These are phyloP conservation scores for Pyrgus malvae DNA, from an alignment of 2,888 invertebrate species.

Conservation along the genomic window DNA sequence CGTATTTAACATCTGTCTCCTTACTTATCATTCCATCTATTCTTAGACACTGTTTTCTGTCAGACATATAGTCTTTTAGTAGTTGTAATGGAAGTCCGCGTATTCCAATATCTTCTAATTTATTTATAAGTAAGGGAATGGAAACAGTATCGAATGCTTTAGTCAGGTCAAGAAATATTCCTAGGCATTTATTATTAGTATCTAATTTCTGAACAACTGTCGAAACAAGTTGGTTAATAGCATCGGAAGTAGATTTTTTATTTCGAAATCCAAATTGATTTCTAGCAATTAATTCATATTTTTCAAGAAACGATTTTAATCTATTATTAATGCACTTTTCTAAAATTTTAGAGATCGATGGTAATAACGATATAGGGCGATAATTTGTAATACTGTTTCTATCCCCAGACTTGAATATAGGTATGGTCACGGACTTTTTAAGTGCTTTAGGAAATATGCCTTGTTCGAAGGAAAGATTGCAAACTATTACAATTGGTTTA, in stretches of 20 bases:
- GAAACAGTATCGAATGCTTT: constrained; percentile 7
- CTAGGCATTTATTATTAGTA: constrained; percentile 1
- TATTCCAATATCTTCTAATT: not conserved
- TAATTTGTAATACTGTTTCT: constrained; percentile 2
- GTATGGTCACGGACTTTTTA: not conserved
- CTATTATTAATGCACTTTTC: constrained; percentile 8
- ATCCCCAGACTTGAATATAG: constrained; percentile 1
- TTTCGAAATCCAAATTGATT: constrained; percentile 10
- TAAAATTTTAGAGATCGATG: constrained; percentile 2
- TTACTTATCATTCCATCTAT: not conserved
- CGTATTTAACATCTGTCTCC: not conserved
- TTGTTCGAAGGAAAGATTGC: constrained; percentile 2
- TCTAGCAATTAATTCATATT: not conserved
- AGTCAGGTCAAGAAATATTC: not conserved
- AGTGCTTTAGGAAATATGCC: not conserved
- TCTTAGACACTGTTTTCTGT: not conserved
- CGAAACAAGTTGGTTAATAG: not conserved
- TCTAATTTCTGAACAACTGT: constrained; percentile 1
- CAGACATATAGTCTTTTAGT: not conserved
- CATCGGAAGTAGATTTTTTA: constrained; percentile 6
- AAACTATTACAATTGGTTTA: not conserved
- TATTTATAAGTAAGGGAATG: not conserved
- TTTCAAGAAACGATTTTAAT: not conserved
- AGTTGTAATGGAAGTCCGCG: not conserved
- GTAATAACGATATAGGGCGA: constrained; percentile 1